Base-by-base conservation (phyloP, 2,113 vertebrate species). In the Amphiprion percula region DNA sequence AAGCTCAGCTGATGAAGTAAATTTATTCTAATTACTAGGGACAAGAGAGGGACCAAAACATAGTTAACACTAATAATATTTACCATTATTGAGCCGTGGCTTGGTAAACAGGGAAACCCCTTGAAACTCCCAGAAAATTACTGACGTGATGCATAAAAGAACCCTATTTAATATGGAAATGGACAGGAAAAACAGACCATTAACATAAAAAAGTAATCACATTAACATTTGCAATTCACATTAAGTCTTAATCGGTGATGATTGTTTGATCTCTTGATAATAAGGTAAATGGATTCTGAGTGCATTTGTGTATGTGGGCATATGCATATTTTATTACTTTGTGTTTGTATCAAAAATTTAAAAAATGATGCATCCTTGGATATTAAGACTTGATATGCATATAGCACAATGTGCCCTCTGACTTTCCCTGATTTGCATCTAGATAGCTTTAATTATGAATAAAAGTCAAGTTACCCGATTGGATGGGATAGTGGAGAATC, bases 371-470 rank as follows among this genome's bases (percentile, higher is more conserved):
- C 71, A 84, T 87, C 71, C 41, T 63, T 75, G 59, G 46, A 90
- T 79, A 47, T 71, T 60, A 52, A 79, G 74, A 74, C 77, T 86
- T 85, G 47, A 85, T 65, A 79, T 82, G 71, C 76, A 85, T 74
- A 86, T 84, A 85, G 87, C 81, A 88, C 86, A 91, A 87, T 82
- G 78, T 89, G 85, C 86, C 88, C 80, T 87, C 80, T 91, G 90
- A 91, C 89, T 90, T 85, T 82, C 69, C 80, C 87, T 92, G 88
- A 95, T 94, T 95, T 94, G 93, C 95, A 95, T 95, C 85, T 93
- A 94, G 92, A 95, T 95, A 92, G 91, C 92, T 95, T 94, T 95
- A 95, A 95, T 95, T 94, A 94, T 91, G 88, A 92, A 87, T 93
- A 94, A 94, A 94, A 93, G 92, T 93, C 95, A 94, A 93, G 90